A percentile compares a stretch with the other conserved stretches of the same genome.
phyloP scores from a whole-genome alignment of 2,113 vertebrate species.

The Otis tarda region DNA sequence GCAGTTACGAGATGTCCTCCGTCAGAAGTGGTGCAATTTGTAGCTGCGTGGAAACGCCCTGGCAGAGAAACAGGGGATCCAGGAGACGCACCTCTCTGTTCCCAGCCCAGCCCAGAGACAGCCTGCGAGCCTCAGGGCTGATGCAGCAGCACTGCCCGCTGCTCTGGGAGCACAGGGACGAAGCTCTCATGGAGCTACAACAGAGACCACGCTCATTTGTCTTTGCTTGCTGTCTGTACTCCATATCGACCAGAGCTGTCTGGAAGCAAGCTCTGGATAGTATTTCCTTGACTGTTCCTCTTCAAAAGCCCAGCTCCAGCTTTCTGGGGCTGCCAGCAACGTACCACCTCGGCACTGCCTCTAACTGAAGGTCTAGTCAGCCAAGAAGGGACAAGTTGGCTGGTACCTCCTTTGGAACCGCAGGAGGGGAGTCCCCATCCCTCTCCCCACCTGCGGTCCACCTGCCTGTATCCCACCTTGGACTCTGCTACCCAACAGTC shows the following conservation, averaged over 20 bases:
- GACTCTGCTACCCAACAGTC: neutral
- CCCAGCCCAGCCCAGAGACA: neutral
- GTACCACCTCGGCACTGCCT: neutral
- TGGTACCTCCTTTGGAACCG: neutral
- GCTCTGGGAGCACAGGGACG: neutral
- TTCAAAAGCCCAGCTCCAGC: neutral
- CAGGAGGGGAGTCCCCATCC: neutral
- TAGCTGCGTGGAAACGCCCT: neutral
- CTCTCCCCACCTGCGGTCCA: neutral
- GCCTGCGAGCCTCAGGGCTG: neutral
- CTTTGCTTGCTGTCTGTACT: neutral
- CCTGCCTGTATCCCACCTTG: neutral
- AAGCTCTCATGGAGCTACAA: neutral
- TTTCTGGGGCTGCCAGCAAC: neutral
- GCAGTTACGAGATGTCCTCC: neutral
- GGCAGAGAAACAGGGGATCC: neutral
- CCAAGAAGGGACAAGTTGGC: neutral
- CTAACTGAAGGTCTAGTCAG: neutral
- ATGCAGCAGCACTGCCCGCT: neutral
- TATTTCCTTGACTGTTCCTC: neutral
- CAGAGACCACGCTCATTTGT: fast-evolving
- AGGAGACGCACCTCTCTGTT: neutral
- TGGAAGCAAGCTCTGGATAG: neutral
- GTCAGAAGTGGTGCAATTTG: neutral
- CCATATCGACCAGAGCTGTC: neutral